phyloP scores from a whole-genome alignment of 2,113 vertebrate genomes.

The Oenanthe oenanthe region DNA sequence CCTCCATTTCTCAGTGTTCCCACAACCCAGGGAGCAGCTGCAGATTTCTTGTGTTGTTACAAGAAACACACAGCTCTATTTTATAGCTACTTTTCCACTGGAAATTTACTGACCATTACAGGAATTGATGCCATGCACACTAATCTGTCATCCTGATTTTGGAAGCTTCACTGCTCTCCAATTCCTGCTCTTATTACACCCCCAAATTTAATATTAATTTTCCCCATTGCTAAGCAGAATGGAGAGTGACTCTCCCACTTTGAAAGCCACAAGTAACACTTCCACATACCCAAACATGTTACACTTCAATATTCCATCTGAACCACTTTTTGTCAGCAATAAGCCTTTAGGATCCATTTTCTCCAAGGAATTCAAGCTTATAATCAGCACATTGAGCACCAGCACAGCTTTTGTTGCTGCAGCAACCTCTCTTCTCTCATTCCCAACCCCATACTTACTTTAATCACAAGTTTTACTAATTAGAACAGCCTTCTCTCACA shows the following conservation, averaged over 20 bases:
- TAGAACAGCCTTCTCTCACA: not conserved
- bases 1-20: not conserved
- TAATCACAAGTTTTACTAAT: slow-evolving; percentile 20
- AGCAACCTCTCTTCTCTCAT: not conserved
- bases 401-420: slow-evolving; percentile 25
- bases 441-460: not conserved
- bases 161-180: not conserved
- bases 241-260: not conserved
- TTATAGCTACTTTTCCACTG: not conserved
- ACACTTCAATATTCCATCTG: not conserved
- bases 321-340: not conserved
- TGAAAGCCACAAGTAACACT: not conserved
- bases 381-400: slow-evolving; percentile 7
- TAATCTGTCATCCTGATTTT: not conserved
- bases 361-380: not conserved
- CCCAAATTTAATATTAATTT: not conserved
- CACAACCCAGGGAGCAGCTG: not conserved
- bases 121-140: not conserved
- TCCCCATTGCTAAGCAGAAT: not conserved
- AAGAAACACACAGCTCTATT: not conserved
- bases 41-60: not conserved
- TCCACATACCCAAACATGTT: not conserved
- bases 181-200: not conserved
- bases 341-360: not conserved
- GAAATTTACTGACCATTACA: not conserved